Conservation (phyloP, 2,888 invertebrate genomes). For the Andrena minutula region DNA sequence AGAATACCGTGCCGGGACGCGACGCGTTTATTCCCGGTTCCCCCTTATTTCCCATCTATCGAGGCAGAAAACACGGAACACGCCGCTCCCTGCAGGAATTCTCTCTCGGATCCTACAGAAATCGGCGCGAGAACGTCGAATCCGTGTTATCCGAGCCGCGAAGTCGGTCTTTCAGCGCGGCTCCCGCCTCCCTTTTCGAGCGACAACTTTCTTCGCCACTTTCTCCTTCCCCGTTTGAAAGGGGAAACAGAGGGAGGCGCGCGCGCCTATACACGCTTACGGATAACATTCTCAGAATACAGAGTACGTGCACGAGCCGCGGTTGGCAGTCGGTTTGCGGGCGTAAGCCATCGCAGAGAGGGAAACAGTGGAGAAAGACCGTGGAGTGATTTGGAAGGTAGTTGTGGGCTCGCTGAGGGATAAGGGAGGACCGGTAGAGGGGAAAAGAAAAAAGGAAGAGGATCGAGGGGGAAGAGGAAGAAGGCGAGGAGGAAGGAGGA, state of each 20-base stretch:
- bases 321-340: conserved; percentile 52
- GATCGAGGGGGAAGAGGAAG: conserved; percentile 14
- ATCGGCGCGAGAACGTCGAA: conserved; percentile 51
- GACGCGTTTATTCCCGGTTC: neutral
- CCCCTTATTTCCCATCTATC: conserved; percentile 29
- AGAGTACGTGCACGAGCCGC: conserved; percentile 28
- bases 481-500: conserved; percentile 7
- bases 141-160: conserved; percentile 55
- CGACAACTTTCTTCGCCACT: conserved; percentile 25
- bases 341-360: conserved; percentile 43
- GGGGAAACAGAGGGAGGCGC: neutral
- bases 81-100: conserved; percentile 5
- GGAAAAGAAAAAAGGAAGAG: neutral
- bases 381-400: conserved; percentile 68
- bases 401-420: conserved; percentile 43
- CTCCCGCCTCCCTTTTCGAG: conserved; percentile 9
- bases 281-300: conserved; percentile 8
- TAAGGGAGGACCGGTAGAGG: conserved; percentile 5
- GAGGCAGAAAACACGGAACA: conserved; percentile 33
- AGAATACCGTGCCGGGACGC: neutral
- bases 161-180: conserved; percentile 53
- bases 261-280: neutral
- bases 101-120: conserved; percentile 20
- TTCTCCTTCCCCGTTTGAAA: neutral
- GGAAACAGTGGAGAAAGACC: conserved; percentile 53